Evolutionary conservation across 92 coral and sea anemone species (phyloP).

Genomic region (Diadumene lineata): DNA sequence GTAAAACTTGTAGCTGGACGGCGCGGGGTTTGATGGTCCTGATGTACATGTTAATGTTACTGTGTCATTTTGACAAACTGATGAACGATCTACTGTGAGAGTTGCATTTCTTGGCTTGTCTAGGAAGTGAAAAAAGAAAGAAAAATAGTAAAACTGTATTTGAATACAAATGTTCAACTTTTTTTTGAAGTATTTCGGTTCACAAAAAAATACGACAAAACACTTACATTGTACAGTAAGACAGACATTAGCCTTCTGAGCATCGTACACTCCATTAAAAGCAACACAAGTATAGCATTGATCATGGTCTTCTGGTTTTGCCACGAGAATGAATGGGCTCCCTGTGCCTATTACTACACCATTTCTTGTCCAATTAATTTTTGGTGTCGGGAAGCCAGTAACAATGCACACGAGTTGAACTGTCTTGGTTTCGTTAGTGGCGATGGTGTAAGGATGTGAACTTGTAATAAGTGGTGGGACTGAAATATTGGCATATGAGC

Average conservation of each 20-base stretch:
- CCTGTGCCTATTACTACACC: slow-evolving; percentile 19
- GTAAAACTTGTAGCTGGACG: slow-evolving; percentile 29
- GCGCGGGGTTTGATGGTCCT: slow-evolving; percentile 14
- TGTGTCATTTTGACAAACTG: slow-evolving; percentile 22
- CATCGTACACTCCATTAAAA: slow-evolving; percentile 19
- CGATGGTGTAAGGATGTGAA: background rate
- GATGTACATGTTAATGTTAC: slow-evolving; percentile 28
- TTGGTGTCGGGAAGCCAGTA: slow-evolving; percentile 37
- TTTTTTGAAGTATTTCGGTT: background rate
- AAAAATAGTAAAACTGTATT: too few species aligned
- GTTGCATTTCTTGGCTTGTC: slow-evolving; percentile 14
- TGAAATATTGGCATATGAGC: too few species aligned
- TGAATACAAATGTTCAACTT: background rate
- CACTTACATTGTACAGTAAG: slow-evolving; percentile 29
- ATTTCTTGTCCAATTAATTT: slow-evolving; percentile 43
- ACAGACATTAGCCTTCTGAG: slow-evolving; percentile 15
- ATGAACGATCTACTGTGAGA: background rate
- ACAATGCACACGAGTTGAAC: slow-evolving; percentile 13
- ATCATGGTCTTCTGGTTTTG: background rate
- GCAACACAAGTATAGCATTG: slow-evolving; percentile 22
- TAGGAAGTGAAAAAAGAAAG: too few species aligned
- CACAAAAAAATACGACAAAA: background rate
- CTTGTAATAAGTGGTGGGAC: slow-evolving; percentile 7
- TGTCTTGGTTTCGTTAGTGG: slow-evolving; percentile 1
- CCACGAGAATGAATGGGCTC: background rate